Percentiles rank a stretch among this genome's conserved stretches.
These are phyloP conservation scores for Drosophila guanche DNA, from an alignment of 1,140 invertebrate genomes.

Conservation along the genomic window DNA sequence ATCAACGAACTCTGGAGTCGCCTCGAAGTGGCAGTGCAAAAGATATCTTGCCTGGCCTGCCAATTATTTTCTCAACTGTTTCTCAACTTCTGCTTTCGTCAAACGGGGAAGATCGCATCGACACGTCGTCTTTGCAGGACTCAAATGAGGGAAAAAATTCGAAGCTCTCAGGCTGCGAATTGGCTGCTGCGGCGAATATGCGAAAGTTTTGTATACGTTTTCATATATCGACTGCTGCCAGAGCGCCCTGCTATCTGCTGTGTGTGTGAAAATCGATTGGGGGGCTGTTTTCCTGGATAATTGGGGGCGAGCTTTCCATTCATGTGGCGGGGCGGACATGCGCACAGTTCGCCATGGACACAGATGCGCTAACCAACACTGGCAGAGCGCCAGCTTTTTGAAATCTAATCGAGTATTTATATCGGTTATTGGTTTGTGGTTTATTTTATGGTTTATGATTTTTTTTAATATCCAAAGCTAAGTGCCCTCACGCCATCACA, in stretches of 20 bases:
- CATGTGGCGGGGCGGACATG: slow-evolving; percentile 44
- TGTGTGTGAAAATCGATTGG: slow-evolving; percentile 71
- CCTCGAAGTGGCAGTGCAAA: too few relatives aligned
- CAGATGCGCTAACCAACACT: slow-evolving; percentile 22
- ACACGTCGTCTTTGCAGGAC: slow-evolving; percentile 70
- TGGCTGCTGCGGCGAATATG: slow-evolving; percentile 57
- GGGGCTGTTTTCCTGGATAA: slow-evolving; percentile 52
- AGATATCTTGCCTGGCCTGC: slow-evolving; percentile 4
- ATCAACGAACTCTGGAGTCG: slow-evolving; percentile 48
- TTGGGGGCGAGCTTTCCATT: slow-evolving; percentile 59
- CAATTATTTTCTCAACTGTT: slow-evolving; percentile 36
- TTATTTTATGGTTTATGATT: too few relatives aligned
- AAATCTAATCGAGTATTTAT: slow-evolving; percentile 11
- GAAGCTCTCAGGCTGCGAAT: slow-evolving; percentile 62
- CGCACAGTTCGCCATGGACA: background rate
- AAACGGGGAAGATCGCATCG: slow-evolving; percentile 27
- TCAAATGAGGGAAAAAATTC: slow-evolving; percentile 61
- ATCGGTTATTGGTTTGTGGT: slow-evolving; percentile 5
- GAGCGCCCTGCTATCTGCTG: slow-evolving; percentile 27
- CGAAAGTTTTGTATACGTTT: slow-evolving; percentile 72
- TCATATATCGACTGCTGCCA: slow-evolving; percentile 63
- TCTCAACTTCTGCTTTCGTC: slow-evolving; percentile 36
- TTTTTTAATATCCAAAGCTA: background rate
- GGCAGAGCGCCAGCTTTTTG: slow-evolving; percentile 15
- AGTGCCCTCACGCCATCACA: background rate